Conservation (phyloP, 2,888 invertebrate species). For the Temnothorax ravouxi region DNA sequence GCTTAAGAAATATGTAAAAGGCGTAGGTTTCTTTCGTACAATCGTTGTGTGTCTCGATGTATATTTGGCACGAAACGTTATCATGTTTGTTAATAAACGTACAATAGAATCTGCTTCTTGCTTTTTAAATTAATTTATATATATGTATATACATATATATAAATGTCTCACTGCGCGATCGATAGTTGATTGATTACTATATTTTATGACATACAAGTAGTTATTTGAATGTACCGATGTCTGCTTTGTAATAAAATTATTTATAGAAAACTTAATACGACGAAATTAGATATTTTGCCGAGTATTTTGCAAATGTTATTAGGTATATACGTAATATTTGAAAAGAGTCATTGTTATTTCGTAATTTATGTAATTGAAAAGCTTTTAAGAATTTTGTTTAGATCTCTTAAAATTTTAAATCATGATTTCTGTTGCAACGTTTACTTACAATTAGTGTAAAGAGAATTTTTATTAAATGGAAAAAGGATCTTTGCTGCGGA, state of each 20-base stretch:
- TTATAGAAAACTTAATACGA: not conserved
- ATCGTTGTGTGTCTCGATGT: not conserved
- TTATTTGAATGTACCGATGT: not conserved
- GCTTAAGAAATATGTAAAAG: not conserved
- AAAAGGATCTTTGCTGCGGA: not conserved
- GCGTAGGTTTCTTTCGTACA: not conserved
- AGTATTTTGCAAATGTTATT: not conserved
- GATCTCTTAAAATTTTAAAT: not conserved
- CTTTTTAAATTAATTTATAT: too few species aligned
- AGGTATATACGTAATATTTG: not conserved
- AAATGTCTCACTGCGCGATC: not conserved
- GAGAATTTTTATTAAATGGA: not conserved
- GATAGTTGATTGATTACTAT: not conserved
- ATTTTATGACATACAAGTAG: not conserved
- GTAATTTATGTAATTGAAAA: not conserved
- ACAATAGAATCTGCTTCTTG: not conserved
- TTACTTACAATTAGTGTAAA: not conserved
- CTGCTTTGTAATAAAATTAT: not conserved
- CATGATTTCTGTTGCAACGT: not conserved
- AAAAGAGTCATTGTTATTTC: not conserved
- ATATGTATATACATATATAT: too few species aligned
- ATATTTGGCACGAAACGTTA: not conserved
- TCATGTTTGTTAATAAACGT: not conserved
- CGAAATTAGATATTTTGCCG: not conserved
- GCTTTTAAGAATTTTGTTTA: constrained; percentile 26